These are phyloP conservation scores for Corbicula japonica DNA, from an alignment of 2,888 invertebrate genomes.

Conservation along the genomic window DNA sequence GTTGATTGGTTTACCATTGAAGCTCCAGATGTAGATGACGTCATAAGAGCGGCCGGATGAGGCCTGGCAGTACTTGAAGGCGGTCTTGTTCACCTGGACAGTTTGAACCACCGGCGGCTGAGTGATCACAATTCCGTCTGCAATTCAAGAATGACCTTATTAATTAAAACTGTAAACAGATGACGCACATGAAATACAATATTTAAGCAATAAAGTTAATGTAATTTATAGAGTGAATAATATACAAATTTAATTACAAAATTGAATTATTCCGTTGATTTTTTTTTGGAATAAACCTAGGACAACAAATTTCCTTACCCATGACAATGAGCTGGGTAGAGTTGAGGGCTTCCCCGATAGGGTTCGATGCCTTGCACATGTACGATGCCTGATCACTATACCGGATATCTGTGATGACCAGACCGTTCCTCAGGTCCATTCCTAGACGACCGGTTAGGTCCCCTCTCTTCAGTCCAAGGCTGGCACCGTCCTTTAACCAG, in stretches of 20 bases:
- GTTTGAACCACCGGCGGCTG: slow-evolving; percentile 6
- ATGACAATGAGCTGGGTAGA: slow-evolving; percentile 69
- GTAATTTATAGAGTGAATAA: too few species aligned
- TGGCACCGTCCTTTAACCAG: slow-evolving; percentile 56
- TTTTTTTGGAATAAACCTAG: too few species aligned
- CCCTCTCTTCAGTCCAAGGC: slow-evolving; percentile 41
- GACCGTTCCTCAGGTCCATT: slow-evolving; percentile 73
- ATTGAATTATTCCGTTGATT: too few species aligned
- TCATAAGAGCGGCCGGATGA: slow-evolving; percentile 93
- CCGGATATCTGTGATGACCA: slow-evolving; percentile 90
- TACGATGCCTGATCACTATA: slow-evolving; percentile 73
- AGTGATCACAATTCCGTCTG: slow-evolving; percentile 33
- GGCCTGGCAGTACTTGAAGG: slow-evolving; percentile 92
- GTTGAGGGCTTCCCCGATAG: slow-evolving; percentile 69
- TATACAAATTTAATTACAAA: too few species aligned
- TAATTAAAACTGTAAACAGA: too few species aligned
- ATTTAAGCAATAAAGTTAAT: too few species aligned
- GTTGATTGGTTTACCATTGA: slow-evolving; percentile 89
- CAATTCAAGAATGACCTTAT: too few species aligned
- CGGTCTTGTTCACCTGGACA: slow-evolving; percentile 80
- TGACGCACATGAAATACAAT: too few species aligned
- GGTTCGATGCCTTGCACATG: slow-evolving; percentile 76
- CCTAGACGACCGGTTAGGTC: slow-evolving; percentile 43
- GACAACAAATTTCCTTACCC: too few species aligned
- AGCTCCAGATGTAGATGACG: slow-evolving; percentile 96